Conservation (phyloP, 2,113 vertebrate species). For the Zingel zingel region DNA sequence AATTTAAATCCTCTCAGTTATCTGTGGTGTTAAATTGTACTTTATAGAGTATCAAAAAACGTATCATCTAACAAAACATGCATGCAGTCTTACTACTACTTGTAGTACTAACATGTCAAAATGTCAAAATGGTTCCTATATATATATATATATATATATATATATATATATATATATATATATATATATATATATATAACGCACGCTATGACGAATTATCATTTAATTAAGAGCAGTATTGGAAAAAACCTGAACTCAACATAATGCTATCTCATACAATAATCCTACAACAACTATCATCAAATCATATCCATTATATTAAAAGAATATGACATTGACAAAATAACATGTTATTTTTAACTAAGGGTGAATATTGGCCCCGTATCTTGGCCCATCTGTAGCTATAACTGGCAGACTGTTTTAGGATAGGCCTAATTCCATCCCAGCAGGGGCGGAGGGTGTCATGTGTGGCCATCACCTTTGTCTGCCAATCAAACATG, state of each 20-base stretch:
- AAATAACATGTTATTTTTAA: not conserved
- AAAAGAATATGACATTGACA: not conserved
- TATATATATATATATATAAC: too few relatives aligned
- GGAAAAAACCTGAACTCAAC: too few relatives aligned
- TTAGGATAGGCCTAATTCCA: constrained; percentile 36
- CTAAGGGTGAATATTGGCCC: not conserved
- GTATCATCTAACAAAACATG: not conserved
- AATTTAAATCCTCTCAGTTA: not conserved
- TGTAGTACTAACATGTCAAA: not conserved
- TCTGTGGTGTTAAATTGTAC: not conserved
- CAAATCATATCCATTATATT: not conserved
- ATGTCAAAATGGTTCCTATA: not conserved
- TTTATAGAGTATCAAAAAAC: not conserved
- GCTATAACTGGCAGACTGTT: constrained; percentile 42
- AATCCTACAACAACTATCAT: not conserved
- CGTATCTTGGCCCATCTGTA: not conserved
- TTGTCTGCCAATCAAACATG: constrained; percentile 41
- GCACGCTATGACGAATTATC: not conserved
- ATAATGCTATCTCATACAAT: not conserved
- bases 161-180: too few relatives aligned
- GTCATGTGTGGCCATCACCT: constrained; percentile 34
- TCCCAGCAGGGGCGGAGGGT: constrained; percentile 18
- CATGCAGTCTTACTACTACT: not conserved
- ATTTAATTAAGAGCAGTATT: not conserved
- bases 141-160: too few relatives aligned